Base-by-base conservation (phyloP, 2,113 vertebrate genomes). In the Chloropsis cyanopogon region DNA sequence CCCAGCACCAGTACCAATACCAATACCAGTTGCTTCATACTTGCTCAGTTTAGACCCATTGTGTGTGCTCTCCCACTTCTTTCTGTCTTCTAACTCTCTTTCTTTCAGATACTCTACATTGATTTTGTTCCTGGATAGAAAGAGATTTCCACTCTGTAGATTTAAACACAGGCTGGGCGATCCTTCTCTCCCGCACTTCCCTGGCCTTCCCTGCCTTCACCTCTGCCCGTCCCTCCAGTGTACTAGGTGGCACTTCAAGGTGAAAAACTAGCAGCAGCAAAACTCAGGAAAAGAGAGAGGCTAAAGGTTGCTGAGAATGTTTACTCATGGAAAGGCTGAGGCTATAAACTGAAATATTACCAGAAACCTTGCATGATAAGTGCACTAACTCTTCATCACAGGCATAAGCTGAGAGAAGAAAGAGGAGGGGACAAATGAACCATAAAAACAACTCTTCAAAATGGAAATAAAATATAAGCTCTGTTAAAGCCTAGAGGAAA, bases 231-330 rank as follows among this genome's bases (percentile, higher is more conserved):
- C 77, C 86, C 91, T 97, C 82, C 3, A 8, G 33, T 41, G 94
- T 82, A 56, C 61, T 31, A 47, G 41, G 47, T 91, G 84, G 83
- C 83, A 95, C 96, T 94, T 97, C 86, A 90, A 77, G 87, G 82
- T 94, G 85, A 91, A 97, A 93, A 97, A 97, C 90, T 93, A 97
- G 84, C 94, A 97, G 95, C 57, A 95, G 70, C 91, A 94, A 86
- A 92, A 88, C 59, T 97, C 96, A 91, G 97, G 93, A 93, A 82
- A 92, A 79, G 81, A 95, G 95, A 97, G 89, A 96, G 98, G 94
- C 92, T 97, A 98, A 98, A 98, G 98, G 97, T 98, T 97, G 96
- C 82, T 96, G 82, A 59, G 82, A 93, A 78, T 98, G 96, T 98
- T 98, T 98, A 96, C 94, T 90, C 42, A 96, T 79, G 93, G 95